Conservation (phyloP, 2,113 vertebrate species). For the Atlantisia rogersi region DNA sequence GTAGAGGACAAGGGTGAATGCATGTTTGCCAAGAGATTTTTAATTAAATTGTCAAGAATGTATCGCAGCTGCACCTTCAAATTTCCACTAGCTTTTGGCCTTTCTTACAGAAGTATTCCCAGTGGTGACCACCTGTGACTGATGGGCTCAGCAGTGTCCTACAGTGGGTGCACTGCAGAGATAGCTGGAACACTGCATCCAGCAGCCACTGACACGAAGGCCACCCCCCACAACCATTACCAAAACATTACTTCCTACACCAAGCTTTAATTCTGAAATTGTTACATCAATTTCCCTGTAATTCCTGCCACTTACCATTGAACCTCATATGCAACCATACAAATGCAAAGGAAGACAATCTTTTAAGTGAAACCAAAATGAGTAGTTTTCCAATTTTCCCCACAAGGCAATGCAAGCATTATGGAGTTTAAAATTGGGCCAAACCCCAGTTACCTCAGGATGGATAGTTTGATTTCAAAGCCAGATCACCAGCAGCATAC, state of each 20-base stretch:
- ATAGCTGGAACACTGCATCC: neutral
- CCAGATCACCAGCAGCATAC: neutral
- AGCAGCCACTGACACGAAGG: neutral
- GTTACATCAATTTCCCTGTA: neutral
- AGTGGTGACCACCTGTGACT: neutral
- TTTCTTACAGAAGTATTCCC: neutral
- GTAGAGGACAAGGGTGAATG: too few species aligned
- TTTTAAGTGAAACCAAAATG: too few species aligned
- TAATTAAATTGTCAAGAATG: too few species aligned
- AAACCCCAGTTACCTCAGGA: neutral
- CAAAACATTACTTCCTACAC: neutral
- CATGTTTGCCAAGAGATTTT: too few species aligned
- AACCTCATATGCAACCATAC: neutral
- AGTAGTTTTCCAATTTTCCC: too few species aligned
- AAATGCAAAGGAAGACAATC: too few species aligned
- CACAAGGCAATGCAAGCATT: neutral
- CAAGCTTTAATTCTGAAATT: neutral
- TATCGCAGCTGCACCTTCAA: neutral
- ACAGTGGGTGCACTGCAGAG: neutral
- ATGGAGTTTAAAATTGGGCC: neutral
- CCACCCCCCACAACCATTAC: neutral
- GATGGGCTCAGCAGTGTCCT: neutral
- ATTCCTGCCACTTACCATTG: neutral
- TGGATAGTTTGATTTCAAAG: neutral
- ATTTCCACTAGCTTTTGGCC: neutral